These are phyloP conservation scores for Meandrusa payeni DNA, from an alignment of 2,888 invertebrate genomes.

Conservation along the genomic window DNA sequence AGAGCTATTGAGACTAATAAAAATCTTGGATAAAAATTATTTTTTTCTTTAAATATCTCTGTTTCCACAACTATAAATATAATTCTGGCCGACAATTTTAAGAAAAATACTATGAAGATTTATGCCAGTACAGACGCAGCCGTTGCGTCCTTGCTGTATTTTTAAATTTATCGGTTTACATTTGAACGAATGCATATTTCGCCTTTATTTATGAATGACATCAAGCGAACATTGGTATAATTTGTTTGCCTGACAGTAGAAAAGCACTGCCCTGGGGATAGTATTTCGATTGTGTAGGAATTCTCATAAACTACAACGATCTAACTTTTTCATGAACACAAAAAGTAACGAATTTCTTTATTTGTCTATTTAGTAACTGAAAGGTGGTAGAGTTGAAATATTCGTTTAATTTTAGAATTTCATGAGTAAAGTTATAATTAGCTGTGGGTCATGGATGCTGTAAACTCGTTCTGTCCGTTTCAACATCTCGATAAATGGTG, in stretches of 20 bases:
- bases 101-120: constrained; percentile 14
- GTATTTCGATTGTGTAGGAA: constrained; percentile 8
- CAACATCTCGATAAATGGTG: constrained; percentile 5
- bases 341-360: not conserved
- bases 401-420: constrained; percentile 17
- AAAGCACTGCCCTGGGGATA: constrained; percentile 6
- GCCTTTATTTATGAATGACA: constrained; percentile 20
- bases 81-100: constrained; percentile 4
- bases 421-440: constrained; percentile 22
- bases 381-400: constrained; percentile 3
- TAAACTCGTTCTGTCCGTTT: constrained; percentile 17
- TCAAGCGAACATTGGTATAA: constrained; percentile 18
- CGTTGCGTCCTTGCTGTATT: constrained; percentile 16
- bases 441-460: constrained; percentile 18
- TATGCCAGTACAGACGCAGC: constrained; percentile 4
- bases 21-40: too few species aligned
- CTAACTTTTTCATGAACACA: constrained; percentile 1
- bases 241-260: constrained; percentile 11
- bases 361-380: not conserved
- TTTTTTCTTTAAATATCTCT: too few species aligned
- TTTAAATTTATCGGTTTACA: constrained; percentile 20
- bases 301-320: constrained; percentile 1
- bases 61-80: not conserved
- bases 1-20: too few species aligned
- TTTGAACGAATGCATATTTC: constrained; percentile 21